These are phyloP conservation scores for Phrynosoma platyrhinos DNA, from an alignment of 2,113 vertebrate species.

Conservation along the genomic window DNA sequence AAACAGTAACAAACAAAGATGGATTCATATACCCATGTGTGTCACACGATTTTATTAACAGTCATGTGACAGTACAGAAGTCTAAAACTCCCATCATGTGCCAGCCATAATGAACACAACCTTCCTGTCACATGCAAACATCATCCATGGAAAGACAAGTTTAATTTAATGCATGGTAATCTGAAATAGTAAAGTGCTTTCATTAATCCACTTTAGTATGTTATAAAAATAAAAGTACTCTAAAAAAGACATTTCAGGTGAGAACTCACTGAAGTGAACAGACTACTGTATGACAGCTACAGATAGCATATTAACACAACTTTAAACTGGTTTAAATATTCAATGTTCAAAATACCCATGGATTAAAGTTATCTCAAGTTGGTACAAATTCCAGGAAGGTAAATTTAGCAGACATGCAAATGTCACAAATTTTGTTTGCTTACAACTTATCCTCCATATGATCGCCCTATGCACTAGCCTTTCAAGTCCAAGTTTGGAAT, in stretches of 20 bases:
- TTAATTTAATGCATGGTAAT: neutral
- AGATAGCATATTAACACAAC: neutral
- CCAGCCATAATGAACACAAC: neutral
- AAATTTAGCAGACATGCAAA: neutral
- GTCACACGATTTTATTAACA: neutral
- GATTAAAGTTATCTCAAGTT: neutral
- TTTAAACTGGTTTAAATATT: neutral
- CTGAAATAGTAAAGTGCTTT: neutral
- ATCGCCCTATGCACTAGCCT: neutral
- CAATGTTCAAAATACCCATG: neutral
- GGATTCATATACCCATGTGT: neutral
- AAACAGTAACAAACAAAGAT: neutral
- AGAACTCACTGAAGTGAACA: neutral
- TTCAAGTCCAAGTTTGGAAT: neutral
- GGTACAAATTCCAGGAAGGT: neutral
- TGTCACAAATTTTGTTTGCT: neutral
- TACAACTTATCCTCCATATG: neutral
- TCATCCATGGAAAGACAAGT: neutral
- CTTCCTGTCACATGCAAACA: neutral
- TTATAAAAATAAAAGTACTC: too few species aligned
- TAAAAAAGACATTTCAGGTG: neutral
- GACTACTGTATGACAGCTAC: neutral
- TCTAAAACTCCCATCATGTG: neutral
- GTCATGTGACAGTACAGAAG: conserved; percentile 7
- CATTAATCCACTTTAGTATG: neutral